Conservation (phyloP, 2,113 vertebrate species). For the Psittacara wagleri region DNA sequence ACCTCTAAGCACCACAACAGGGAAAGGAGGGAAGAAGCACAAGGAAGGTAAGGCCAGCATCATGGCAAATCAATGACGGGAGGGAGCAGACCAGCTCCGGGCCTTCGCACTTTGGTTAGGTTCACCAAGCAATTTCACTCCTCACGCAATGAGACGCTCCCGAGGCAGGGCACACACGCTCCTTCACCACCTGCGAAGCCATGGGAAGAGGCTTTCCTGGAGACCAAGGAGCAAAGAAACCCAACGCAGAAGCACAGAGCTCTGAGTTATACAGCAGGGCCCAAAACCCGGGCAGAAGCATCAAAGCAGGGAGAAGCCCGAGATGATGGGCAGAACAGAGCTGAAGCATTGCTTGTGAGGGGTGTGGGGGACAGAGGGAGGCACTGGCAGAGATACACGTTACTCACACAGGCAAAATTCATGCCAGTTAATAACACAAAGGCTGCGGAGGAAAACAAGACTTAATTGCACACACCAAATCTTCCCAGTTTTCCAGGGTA, state of each 20-base stretch:
- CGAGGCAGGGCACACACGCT: neutral
- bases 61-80: neutral
- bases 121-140: neutral
- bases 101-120: neutral
- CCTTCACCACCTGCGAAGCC: neutral
- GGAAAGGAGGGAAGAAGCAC: neutral
- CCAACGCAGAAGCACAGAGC: neutral
- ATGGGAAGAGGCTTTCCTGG: neutral
- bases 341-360: neutral
- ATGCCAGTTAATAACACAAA: constrained; percentile 55
- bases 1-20: neutral
- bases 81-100: neutral
- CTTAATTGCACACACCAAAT: constrained; percentile 41
- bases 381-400: neutral
- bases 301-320: neutral
- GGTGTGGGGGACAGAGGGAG: neutral
- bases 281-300: neutral
- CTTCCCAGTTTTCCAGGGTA: constrained; percentile 24
- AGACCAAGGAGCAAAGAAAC: neutral
- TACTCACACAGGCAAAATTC: constrained; percentile 37
- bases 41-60: neutral
- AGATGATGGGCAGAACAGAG: neutral
- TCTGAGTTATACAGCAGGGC: neutral
- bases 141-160: neutral
- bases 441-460: constrained; percentile 62